Percentiles rank a stretch among this genome's conserved stretches.
Conservation (phyloP, 2,113 vertebrate genomes). For the Dromaius novaehollandiae region DNA sequence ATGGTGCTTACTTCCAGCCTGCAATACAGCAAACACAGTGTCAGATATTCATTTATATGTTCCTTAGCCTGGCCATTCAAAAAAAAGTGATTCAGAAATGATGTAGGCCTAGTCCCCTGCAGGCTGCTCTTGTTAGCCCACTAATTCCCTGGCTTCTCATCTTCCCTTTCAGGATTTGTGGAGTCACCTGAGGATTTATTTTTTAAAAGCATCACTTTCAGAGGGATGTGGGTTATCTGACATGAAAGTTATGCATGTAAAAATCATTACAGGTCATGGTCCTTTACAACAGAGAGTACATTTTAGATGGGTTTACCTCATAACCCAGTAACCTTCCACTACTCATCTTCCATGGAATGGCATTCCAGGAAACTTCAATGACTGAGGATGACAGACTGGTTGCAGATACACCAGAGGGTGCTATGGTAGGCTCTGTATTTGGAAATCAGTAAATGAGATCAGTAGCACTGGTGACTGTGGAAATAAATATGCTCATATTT, state of each 20-base stretch:
- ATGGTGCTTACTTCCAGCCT: not conserved
- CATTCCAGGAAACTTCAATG: slow-evolving; percentile 88
- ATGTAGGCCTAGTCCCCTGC: not conserved
- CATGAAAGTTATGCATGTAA: not conserved
- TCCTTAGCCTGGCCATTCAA: not conserved
- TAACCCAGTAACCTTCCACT: slow-evolving; percentile 91
- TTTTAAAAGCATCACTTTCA: not conserved
- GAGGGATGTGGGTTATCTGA: not conserved
- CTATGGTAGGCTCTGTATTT: slow-evolving; percentile 83
- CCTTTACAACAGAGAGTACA: not conserved
- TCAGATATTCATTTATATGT: not conserved
- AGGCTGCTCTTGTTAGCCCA: not conserved
- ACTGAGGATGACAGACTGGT: slow-evolving; percentile 87
- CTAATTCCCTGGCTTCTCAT: not conserved
- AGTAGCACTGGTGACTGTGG: not conserved
- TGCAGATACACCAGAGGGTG: slow-evolving; percentile 82
- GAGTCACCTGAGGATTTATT: not conserved
- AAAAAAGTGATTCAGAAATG: not conserved
- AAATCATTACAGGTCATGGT: not conserved
- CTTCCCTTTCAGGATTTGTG: not conserved
- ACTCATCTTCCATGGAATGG: slow-evolving; percentile 79
- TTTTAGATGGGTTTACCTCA: slow-evolving; percentile 79
- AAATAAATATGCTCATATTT: not conserved
- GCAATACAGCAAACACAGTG: not conserved
- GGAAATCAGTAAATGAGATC: not conserved